Base-by-base conservation (phyloP, 2,797 vertebrate genomes). In the Micrastur ruficollis region DNA sequence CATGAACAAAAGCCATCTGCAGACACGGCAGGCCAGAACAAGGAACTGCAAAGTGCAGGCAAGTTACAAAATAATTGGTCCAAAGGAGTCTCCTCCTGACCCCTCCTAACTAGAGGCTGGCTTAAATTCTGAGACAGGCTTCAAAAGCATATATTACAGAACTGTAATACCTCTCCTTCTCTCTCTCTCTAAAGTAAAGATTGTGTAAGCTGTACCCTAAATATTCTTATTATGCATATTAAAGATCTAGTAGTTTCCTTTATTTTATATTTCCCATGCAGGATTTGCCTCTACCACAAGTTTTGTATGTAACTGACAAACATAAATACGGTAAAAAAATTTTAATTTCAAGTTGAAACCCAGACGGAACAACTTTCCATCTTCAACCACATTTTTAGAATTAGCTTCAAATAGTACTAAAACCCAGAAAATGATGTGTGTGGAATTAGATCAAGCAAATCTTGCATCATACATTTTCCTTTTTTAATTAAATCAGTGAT, bases 181-280 rank as follows among this genome's bases (percentile, higher is more conserved):
- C 42, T 44, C 17, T 44, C 42, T 18, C 42, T 40, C 47, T 85
- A 66, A 86, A 78, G 82, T 59, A 91, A 85, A 94, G 91, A 73
- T 4, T 85, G 67, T 91, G 88, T 80, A 96, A 93, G 91, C 92
- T 94, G 94, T 94, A 95, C 68, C 92, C 89, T 92, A 97, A 74
- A 83, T 58, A 88, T 59, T 81, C 29, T 84, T 91, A n/a, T 65
- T 68, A 93, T 66, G 75, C 38, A 26, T 72, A 72, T 40, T 81
- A 72, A 90, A 55, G 18, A 90, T 25, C 59, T 84, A 79, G 15
- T 32, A 11, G 27, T 46, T 86, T 50, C 68, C 59, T 76, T 42
- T 53, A 29, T 50, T 80, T 49, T 46, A 0, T 42, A 38, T 29
- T 90, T 93, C 36, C 38, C 44, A 14, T 13, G 76, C 66, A 92